phyloP scores from a whole-genome alignment of 1,140 invertebrate genomes.

The Ostrea edulis region DNA sequence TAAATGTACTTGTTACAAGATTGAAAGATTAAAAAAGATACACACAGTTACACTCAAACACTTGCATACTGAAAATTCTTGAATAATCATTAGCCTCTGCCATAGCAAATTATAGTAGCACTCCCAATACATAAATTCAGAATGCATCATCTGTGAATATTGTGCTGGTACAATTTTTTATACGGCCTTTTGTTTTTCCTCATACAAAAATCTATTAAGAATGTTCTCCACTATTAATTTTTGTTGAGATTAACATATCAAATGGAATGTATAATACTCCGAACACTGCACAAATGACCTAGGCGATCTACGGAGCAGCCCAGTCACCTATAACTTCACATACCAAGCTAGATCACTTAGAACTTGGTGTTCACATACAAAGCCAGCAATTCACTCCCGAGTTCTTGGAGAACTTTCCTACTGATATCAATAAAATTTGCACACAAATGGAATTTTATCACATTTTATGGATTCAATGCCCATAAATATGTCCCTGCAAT shows the following conservation, averaged over 20 bases:
- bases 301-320: background rate
- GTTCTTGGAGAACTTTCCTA: background rate
- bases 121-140: background rate
- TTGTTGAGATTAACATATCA: background rate
- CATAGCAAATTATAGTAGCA: background rate
- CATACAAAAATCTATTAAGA: background rate
- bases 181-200: background rate
- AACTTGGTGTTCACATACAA: no score
- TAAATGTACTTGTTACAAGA: no score
- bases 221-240: background rate
- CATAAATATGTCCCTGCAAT: constrained; percentile 20
- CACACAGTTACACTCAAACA: no score
- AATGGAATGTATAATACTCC: constrained; percentile 3
- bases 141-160: background rate
- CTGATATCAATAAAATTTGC: background rate
- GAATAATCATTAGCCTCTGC: background rate
- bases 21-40: no score
- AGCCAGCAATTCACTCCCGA: background rate
- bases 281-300: background rate
- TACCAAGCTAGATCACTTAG: no score
- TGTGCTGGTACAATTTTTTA: background rate
- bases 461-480: constrained; percentile 14
- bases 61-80: background rate
- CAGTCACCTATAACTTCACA: background rate
- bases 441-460: background rate